Base-by-base conservation (phyloP, 2,113 vertebrate species). In the Daphoenositta chrysoptera region DNA sequence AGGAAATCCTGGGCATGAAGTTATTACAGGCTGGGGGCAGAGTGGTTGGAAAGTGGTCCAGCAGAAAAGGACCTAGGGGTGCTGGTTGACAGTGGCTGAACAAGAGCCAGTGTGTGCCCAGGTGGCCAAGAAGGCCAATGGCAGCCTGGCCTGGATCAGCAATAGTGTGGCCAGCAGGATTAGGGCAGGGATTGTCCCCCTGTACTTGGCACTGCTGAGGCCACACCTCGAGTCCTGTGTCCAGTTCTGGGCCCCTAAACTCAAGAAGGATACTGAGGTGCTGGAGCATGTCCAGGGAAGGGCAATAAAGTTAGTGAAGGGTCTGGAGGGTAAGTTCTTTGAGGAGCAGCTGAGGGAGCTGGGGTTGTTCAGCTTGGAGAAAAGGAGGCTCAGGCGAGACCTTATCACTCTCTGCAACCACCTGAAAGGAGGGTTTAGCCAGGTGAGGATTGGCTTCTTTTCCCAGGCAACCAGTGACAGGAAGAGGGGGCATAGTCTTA, bases 221-320 rank as follows among this genome's bases (percentile, higher is more conserved):
- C 10, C 33, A 33, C 28, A 30, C 23, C 33, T 28, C 0, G 1
- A 69, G 1, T 18, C 10, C 15, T n/a, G 33, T 33, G 33, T 20
- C 10, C 39, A 39, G 39, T 45, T 78, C 28, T 69, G 64, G 13
- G 39, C 23, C 39, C 4, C 23, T 78, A 33, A 39, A 5, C 15
- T 33, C 53, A 40, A 26, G 28, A 47, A 54, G 15, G 3, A 40
- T 54, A 70, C 6, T 53, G n/a, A 26, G n/a, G 10, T 4, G 12
- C 39, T 53, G 39, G 22, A 61, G 63, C 3, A 7, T 13, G 23
- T 39, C 54, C 72, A 61, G 54, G 13, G 12, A 45, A 23, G 8
- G 10, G 33, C 45, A 51, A 10, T 0, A 1, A 8, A 60, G 6
- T 15, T 72, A 22, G 2, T 13, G 48, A 61, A 35, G 33, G 16